Conservation (phyloP, 2,113 vertebrate species). For the Pelecanoides urinatrix region DNA sequence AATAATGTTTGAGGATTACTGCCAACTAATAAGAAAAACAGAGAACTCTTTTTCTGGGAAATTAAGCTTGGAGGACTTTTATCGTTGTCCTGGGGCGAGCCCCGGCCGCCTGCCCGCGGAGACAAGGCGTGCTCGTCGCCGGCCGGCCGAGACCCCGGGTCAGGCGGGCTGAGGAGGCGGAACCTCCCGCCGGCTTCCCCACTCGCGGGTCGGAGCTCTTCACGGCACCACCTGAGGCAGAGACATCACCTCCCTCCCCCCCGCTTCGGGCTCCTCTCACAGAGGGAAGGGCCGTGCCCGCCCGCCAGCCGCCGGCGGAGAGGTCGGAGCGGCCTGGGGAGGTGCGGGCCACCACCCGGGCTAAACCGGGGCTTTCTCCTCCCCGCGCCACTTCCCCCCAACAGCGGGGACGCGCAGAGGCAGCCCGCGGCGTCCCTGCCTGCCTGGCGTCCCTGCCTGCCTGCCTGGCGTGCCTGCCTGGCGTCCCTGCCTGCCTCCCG, state of each 20-base stretch:
- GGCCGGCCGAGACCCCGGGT: not conserved
- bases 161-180: not conserved
- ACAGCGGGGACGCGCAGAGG: not conserved
- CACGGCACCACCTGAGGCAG: not conserved
- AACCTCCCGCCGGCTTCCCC: not conserved
- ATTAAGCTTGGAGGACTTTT: not conserved
- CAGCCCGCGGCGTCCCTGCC: not conserved
- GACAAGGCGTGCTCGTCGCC: not conserved
- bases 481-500: no score
- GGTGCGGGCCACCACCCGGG: not conserved
- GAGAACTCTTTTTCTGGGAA: constrained; percentile 10
- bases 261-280: not conserved
- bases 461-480: no score
- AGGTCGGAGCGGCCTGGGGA: not conserved
- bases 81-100: not conserved
- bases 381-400: not conserved
- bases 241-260: not conserved
- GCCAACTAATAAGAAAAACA: constrained; percentile 12
- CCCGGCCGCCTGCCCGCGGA: not conserved
- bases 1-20: constrained; percentile 21
- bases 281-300: not conserved
- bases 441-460: no score
- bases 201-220: not conserved
- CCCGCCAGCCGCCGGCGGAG: not conserved
- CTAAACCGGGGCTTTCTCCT: not conserved